Conservation (phyloP, 2,888 invertebrate genomes). For the Linnaemya vulpina region DNA sequence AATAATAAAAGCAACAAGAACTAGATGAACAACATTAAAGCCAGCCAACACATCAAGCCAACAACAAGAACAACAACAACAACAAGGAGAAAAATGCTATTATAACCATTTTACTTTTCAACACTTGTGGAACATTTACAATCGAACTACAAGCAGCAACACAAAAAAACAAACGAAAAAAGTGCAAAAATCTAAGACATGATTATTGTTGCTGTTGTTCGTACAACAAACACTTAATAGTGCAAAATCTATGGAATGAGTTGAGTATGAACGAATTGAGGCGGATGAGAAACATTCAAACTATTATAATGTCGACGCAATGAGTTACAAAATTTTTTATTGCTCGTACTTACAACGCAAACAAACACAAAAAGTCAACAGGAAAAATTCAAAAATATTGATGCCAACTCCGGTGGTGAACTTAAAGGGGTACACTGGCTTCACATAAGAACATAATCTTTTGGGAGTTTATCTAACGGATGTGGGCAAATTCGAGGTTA, state of each 20-base stretch:
- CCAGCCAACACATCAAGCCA: constrained; percentile 43
- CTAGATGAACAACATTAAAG: constrained; percentile 45
- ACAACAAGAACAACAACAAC: constrained; percentile 37
- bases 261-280: constrained; percentile 26
- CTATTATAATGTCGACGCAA: constrained; percentile 71
- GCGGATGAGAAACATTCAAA: constrained; percentile 66
- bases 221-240: not conserved
- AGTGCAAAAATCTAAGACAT: constrained; percentile 57
- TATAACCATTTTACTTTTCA: constrained; percentile 70
- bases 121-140: constrained; percentile 64
- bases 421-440: not conserved
- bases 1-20: constrained; percentile 37
- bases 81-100: constrained; percentile 48
- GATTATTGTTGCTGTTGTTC: constrained; percentile 11
- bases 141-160: constrained; percentile 23
- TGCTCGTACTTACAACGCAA: constrained; percentile 12
- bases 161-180: constrained; percentile 32
- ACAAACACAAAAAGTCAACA: too few relatives aligned
- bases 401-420: constrained; percentile 7
- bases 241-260: constrained; percentile 14
- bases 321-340: constrained; percentile 68
- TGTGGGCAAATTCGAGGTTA: too few relatives aligned
- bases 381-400: not conserved
- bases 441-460: not conserved
- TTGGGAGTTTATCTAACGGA: too few relatives aligned